These are phyloP conservation scores for Cherax quadricarinatus DNA, from an alignment of 1,140 invertebrate species.

Conservation along the genomic window DNA sequence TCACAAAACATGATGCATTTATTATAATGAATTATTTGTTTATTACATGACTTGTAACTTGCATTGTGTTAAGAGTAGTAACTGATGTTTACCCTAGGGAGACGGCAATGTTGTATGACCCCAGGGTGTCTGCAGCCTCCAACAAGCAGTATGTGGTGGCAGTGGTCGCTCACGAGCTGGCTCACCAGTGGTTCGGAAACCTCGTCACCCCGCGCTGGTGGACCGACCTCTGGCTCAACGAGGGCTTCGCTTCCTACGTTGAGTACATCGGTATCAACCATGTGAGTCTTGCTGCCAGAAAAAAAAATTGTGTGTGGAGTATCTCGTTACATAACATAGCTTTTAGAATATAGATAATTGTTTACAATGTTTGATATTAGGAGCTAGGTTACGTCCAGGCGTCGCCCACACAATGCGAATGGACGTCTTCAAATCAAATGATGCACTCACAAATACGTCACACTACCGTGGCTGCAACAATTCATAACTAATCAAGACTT, in stretches of 20 bases:
- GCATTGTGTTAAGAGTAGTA: background rate
- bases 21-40: too few relatives aligned
- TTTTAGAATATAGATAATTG: too few relatives aligned
- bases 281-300: slow-evolving; percentile 73
- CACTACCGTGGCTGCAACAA: too few relatives aligned
- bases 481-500: too few relatives aligned
- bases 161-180: slow-evolving; percentile 77
- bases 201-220: slow-evolving; percentile 80
- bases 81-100: slow-evolving; percentile 76
- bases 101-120: slow-evolving; percentile 78
- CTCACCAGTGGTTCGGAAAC: slow-evolving; percentile 83
- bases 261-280: slow-evolving; percentile 76
- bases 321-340: too few relatives aligned
- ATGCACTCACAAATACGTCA: too few relatives aligned
- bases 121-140: slow-evolving; percentile 75
- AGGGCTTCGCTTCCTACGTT: slow-evolving; percentile 80
- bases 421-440: too few relatives aligned
- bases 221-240: slow-evolving; percentile 82
- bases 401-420: too few relatives aligned
- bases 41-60: too few relatives aligned
- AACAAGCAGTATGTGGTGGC: slow-evolving; percentile 76
- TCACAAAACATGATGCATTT: too few relatives aligned
- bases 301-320: slow-evolving; percentile 75
- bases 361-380: too few relatives aligned
- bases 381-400: too few relatives aligned